Evolutionary conservation across 2,888 invertebrate species (phyloP), one percentile per base, ranked within the genome.

Genomic region (Chesias legatella): DNA sequence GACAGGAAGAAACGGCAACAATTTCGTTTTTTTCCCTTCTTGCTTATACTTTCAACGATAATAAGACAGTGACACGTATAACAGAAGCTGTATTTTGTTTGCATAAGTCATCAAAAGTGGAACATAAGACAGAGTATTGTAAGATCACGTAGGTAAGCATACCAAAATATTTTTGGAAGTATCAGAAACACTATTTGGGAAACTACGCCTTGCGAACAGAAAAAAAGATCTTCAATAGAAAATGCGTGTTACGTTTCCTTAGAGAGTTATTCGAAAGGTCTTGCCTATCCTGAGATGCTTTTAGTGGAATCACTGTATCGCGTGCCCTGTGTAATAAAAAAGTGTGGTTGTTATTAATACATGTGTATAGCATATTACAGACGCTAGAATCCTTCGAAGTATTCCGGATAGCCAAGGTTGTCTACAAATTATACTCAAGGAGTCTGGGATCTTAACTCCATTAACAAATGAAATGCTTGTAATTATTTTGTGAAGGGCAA

Each of bases 221-320:
- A 72, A 70, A 5, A 17, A 17, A 17, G 5, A 17, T 5, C 13
- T 55, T 45, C 64, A 52, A 53, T 58, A 63, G 64, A 69, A 68
- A 70, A 67, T 57, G 67, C 63, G 66, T 70, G 64, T 61, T 59
- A 55, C 56, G 48, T 61, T 63, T 45, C 56, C 51, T 51, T 46
- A 24, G 59, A 61, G 53, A 60, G 53, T 60, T 56, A 56, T 54
- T 54, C 64, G 67, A 67, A n/a, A n/a, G n/a, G 58, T 55, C 60
- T 53, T 61, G 60, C 60, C 55, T 45, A 34, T 30, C 42, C 51
- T 35, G 57, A 63, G 74, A 79, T 73, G 79, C 79, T 83, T 82
- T 82, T 80, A 80, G 77, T 67, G 50, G 67, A 82, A 83, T 82
- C 79, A 74, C 79, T 70, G 67, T 70, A 77, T 83, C 62, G 84